Percentiles rank a stretch among this genome's conserved stretches.
Evolutionary conservation across 2,888 invertebrate genomes (phyloP).

Genomic region (Ophion obscuratus): DNA sequence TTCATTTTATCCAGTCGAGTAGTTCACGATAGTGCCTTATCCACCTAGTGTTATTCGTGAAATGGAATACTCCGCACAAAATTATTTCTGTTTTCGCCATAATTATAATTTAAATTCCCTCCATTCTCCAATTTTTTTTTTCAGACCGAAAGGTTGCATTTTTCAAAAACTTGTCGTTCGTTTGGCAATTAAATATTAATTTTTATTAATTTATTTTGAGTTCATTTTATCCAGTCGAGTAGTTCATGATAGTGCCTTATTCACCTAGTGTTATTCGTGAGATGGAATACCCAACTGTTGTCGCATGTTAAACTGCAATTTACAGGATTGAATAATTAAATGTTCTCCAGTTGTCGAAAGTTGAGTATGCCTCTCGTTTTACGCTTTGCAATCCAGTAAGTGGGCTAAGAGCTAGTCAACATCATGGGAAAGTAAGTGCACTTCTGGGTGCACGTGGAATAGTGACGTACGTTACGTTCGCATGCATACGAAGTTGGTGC

Average conservation of each 20-base stretch:
- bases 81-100: too few species aligned
- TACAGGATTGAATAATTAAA: background rate
- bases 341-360: background rate
- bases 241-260: background rate
- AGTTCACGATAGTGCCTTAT: background rate
- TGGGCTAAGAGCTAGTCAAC: background rate
- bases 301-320: background rate
- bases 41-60: background rate
- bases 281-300: too few species aligned
- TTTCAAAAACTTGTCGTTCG: background rate
- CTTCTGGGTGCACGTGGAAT: background rate
- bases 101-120: too few species aligned
- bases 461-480: background rate
- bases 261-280: background rate
- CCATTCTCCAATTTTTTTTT: background rate
- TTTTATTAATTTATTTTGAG: background rate
- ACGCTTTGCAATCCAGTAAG: background rate
- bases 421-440: background rate
- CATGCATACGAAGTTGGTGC: background rate
- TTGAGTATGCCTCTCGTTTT: background rate
- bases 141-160: background rate
- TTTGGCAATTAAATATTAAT: background rate
- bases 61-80: background rate
- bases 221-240: background rate
- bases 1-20: background rate